Evolutionary conservation across 2,797 vertebrate species (phyloP), one percentile per base, ranked within the genome.

Genomic region (Tragelaphus oryx): DNA sequence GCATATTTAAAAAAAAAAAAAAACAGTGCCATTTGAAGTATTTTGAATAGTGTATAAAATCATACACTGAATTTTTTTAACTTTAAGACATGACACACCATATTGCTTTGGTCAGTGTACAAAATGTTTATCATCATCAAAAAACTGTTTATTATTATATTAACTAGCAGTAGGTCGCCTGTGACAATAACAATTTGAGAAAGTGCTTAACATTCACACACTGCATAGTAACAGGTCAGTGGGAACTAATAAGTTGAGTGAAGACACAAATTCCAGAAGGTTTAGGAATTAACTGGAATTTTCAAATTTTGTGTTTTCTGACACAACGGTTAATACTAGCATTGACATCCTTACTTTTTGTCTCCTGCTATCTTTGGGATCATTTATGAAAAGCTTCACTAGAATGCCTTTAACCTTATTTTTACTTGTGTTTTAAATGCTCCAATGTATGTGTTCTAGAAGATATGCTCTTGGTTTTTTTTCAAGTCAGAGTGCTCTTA

Each of bases 1-100:
- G 91, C 95, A 97, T 89, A 95, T 93, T 96, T 93, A 18, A 33
- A 65, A 65, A 65, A 10, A 62, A 62, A 16, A 10, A 82, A 92
- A 92, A 95, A 57, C 24, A 62, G 41, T 30, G 16, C 87, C 57
- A 89, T 88, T 91, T 83, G 83, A 91, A 57, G 22, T 95, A 74
- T 71, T 95, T 95, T 93, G 37, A 87, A 68, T 68, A 68, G 33
- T 80, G 79, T 14, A 83, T 50, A 94, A 94, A 96, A 84, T 52
- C 57, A 52, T 89, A 86, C 68, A 41, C 94, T 90, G 22, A 50
- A 60, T 95, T 95, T 71, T 65, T 18, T 85, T 71, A 83, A 78
- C 80, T 48, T 75, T 44, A 86, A 91, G 13, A 76, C 41, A 78
- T 76, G 89, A 68, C 24, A 24, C n/a, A n/a, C 18, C 74, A 68